A percentile compares a stretch with the other conserved stretches of the same genome.
These are phyloP conservation scores for Poicephalus gulielmi DNA, from an alignment of 2,113 vertebrate genomes.

Conservation along the genomic window DNA sequence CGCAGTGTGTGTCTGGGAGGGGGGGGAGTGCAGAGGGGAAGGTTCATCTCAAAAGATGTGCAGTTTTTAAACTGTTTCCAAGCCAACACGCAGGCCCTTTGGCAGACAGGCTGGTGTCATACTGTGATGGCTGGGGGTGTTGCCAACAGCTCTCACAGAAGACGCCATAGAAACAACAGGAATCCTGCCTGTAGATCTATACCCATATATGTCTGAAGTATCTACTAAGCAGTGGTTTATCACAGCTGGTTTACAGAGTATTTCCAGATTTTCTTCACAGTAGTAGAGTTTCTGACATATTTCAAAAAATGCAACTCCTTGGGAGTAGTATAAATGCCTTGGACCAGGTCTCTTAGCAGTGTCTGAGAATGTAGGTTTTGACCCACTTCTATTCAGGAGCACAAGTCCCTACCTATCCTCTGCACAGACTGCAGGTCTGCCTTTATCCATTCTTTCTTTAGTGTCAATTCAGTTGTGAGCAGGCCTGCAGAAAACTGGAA, in stretches of 20 bases:
- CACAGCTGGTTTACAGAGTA: constrained; percentile 9
- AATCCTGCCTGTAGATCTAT: not conserved
- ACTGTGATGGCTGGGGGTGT: not conserved
- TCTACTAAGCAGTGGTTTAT: constrained; percentile 11
- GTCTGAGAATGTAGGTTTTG: constrained; percentile 22
- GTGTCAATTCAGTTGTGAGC: constrained; percentile 20
- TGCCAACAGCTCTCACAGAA: constrained; percentile 25
- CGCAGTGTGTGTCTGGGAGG: not conserved
- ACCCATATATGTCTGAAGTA: not conserved
- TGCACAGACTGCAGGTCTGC: constrained; percentile 24
- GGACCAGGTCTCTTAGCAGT: not conserved
- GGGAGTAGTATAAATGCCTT: not conserved
- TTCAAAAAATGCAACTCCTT: constrained; percentile 25
- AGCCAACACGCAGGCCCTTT: not conserved
- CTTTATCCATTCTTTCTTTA: constrained; percentile 42
- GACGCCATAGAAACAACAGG: not conserved
- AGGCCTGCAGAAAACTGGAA: constrained; percentile 18
- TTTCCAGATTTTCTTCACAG: constrained; percentile 29
- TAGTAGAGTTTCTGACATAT: not conserved
- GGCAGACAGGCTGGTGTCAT: fast-evolving
- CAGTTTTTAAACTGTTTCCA: constrained; percentile 8
- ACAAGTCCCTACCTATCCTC: not conserved
- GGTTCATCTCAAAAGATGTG: not conserved
- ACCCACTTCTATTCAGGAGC: constrained; percentile 13
- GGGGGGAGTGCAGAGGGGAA: not conserved